Conservation (phyloP, 2,113 vertebrate genomes). For the Coregonus clupeaformis region DNA sequence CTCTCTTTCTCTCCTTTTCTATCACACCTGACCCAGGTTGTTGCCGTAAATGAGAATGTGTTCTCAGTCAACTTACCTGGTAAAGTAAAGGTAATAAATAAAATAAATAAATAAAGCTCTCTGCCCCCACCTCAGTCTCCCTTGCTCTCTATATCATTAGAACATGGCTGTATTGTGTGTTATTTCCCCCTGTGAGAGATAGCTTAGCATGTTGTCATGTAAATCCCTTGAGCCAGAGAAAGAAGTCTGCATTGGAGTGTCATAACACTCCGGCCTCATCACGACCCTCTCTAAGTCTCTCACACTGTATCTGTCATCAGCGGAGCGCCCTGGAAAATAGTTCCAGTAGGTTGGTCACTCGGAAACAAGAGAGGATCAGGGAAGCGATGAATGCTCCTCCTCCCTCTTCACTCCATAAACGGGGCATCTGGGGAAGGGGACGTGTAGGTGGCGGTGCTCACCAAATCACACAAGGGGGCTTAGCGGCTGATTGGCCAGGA, state of each 20-base stretch:
- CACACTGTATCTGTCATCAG: not conserved
- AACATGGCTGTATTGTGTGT: not conserved
- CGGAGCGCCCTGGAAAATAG: not conserved
- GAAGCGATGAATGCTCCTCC: not conserved
- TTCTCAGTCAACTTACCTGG: no score
- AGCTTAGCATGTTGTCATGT: no score
- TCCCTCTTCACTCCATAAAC: not conserved
- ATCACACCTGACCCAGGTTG: no score
- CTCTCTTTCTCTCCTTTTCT: not conserved
- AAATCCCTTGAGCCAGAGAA: no score
- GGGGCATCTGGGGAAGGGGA: not conserved
- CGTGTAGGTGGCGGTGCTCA: not conserved
- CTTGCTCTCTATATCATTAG: not conserved
- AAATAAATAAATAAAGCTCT: no score
- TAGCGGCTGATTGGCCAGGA: conserved; percentile 8
- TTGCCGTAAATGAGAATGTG: no score
- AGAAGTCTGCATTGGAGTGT: not conserved
- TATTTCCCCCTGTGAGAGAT: no score
- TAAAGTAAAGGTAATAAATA: no score
- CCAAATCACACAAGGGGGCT: conserved; percentile 7
- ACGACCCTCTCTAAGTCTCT: not conserved
- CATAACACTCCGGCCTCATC: not conserved
- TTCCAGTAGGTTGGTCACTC: not conserved
- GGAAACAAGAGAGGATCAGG: not conserved
- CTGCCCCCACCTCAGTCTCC: not conserved